These are phyloP conservation scores for Andrena cerasifolii DNA, from an alignment of 1,140 invertebrate genomes.

Conservation along the genomic window DNA sequence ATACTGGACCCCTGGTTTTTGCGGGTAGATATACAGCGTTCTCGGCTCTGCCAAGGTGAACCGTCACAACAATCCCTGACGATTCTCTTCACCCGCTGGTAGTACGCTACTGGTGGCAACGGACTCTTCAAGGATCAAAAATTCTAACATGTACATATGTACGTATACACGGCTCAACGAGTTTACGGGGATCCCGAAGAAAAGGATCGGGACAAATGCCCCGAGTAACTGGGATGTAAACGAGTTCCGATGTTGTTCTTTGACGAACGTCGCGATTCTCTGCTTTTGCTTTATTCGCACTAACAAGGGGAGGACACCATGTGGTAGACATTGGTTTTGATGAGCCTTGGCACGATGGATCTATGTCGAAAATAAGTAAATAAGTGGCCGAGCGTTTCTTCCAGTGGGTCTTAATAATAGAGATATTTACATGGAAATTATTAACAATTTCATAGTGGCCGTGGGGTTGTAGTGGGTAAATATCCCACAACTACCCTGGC, in stretches of 20 bases:
- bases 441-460: no score
- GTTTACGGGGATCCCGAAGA: neutral
- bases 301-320: no score
- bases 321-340: no score
- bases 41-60: slow-evolving; percentile 3
- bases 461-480: no score
- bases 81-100: neutral
- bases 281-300: neutral
- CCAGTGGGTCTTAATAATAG: no score
- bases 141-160: neutral
- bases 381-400: no score
- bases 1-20: neutral
- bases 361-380: no score
- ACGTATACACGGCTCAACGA: neutral
- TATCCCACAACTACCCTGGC: no score
- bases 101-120: neutral
- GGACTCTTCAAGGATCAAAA: slow-evolving; percentile 20
- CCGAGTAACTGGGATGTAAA: neutral
- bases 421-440: no score
- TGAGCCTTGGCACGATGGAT: no score
- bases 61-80: neutral
- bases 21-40: neutral
- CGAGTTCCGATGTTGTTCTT: neutral
- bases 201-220: neutral
- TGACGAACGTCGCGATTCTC: neutral